Evolutionary conservation across 1,140 invertebrate species (phyloP).

Genomic region (Trachymyrmex septentrionalis): DNA sequence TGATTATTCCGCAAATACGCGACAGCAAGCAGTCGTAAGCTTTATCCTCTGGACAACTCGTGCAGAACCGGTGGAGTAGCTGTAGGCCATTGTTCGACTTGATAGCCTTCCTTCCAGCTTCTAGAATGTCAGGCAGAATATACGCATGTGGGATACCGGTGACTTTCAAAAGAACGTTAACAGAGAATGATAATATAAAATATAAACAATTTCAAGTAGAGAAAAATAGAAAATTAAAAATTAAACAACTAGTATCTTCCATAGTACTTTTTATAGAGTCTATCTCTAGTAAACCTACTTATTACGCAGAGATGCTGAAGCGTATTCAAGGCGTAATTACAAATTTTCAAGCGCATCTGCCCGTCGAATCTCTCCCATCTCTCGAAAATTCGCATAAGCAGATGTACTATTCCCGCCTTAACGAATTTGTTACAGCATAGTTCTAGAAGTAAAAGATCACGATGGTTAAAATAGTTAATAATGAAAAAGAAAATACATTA

Average conservation of each 20-base stretch:
- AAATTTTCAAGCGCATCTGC: constrained; percentile 89
- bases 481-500: constrained; percentile 36
- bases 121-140: constrained; percentile 80
- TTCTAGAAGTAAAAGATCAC: constrained; percentile 83
- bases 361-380: constrained; percentile 90
- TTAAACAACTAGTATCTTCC: background rate
- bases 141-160: background rate
- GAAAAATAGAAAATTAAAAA: no score
- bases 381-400: constrained; percentile 89
- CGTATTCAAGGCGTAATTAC: constrained; percentile 88
- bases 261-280: background rate
- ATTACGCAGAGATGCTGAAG: constrained; percentile 89
- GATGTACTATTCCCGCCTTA: constrained; percentile 88
- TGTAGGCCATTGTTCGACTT: constrained; percentile 88
- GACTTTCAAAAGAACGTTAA: constrained; percentile 11
- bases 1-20: constrained; percentile 89
- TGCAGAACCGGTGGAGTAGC: constrained; percentile 89
- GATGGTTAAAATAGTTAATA: constrained; percentile 58
- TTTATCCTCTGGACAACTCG: constrained; percentile 89
- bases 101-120: constrained; percentile 88
- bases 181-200: background rate
- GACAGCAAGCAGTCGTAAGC: constrained; percentile 89
- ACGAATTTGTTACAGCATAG: constrained; percentile 89
- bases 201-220: no score
- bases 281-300: constrained; percentile 86